phyloP scores from a whole-genome alignment of 92 coral and sea anemone species.

The Bergia puertoricense region DNA sequence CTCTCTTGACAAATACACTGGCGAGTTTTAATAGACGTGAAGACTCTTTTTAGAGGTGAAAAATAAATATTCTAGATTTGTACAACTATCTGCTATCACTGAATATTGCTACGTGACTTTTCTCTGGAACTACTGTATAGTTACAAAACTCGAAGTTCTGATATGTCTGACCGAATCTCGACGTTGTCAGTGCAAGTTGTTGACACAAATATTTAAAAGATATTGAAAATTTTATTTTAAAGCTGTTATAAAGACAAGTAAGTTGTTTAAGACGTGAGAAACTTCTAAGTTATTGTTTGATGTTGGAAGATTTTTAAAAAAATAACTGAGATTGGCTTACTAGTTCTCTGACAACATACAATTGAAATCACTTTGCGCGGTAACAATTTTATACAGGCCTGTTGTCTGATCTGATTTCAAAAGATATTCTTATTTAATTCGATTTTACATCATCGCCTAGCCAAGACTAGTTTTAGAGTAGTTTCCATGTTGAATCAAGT shows the following conservation, averaged over 20 bases:
- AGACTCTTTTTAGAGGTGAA: neutral
- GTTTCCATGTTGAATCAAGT: neutral
- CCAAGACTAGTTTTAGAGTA: neutral
- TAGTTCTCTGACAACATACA: neutral
- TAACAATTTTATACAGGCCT: constrained; percentile 4
- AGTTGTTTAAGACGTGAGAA: neutral
- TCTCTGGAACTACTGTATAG: neutral
- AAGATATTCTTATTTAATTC: neutral
- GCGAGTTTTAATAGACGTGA: neutral
- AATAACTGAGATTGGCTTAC: neutral
- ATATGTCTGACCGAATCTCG: too few species aligned
- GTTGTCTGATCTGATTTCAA: neutral
- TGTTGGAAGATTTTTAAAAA: neutral
- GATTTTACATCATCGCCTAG: neutral
- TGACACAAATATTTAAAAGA: neutral
- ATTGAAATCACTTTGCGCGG: neutral
- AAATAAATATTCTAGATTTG: neutral
- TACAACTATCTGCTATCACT: neutral
- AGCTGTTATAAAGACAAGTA: neutral
- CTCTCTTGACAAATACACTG: neutral
- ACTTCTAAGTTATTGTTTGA: neutral
- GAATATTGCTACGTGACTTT: neutral
- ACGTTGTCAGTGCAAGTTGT: neutral
- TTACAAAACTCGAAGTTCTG: too few species aligned
- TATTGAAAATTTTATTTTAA: neutral